A percentile compares a stretch with the other conserved stretches of the same genome.
phyloP scores from a whole-genome alignment of 1,140 invertebrate genomes.

The Pemphigus obesinymphae region DNA sequence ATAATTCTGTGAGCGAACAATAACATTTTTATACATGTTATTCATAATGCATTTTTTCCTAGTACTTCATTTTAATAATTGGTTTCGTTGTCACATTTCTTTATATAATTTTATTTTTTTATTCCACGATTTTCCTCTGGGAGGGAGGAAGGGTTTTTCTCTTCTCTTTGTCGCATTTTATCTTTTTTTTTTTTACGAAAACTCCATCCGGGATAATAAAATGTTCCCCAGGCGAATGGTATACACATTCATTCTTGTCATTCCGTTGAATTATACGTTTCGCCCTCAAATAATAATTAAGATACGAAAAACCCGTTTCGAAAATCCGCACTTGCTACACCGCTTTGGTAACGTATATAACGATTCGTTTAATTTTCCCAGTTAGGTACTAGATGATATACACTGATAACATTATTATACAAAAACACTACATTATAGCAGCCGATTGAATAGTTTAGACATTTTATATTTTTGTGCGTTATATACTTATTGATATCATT shows the following conservation, averaged over 20 bases:
- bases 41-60: neutral
- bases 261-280: conserved; percentile 37
- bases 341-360: neutral
- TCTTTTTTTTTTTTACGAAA: conserved; percentile 31
- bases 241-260: conserved; percentile 36
- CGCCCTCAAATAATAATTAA: conserved; percentile 38
- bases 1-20: neutral
- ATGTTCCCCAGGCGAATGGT: conserved; percentile 13
- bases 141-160: neutral
- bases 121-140: neutral
- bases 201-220: conserved; percentile 30
- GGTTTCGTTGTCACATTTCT: conserved; percentile 32
- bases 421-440: no score
- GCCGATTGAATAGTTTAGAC: no score
- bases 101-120: conserved; percentile 23
- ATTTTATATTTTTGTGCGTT: no score
- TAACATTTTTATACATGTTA: neutral
- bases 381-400: neutral
- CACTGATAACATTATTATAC: no score
- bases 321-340: neutral
- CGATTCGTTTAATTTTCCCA: neutral
- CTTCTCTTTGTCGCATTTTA: neutral
- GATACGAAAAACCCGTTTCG: neutral
- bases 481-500: no score
- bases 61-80: conserved; percentile 32